Evolutionary conservation across 2,888 invertebrate species (phyloP), one percentile per base, ranked within the genome.

Genomic region (Patella depressa): DNA sequence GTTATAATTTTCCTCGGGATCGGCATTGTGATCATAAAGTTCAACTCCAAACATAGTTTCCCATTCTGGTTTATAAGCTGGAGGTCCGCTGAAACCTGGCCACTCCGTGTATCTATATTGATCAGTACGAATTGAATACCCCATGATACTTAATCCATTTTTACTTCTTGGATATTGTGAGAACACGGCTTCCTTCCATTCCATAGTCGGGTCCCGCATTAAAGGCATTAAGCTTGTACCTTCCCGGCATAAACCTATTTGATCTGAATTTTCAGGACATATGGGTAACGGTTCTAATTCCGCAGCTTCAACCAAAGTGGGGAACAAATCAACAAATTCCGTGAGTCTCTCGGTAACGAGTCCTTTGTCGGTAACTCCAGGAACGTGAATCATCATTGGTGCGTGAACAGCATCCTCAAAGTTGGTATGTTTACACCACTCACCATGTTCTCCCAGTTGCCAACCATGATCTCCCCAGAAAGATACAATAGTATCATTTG

Each of bases 401-500:
- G 84, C 83, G 72, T 85, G 86, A 15, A 85, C 83, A n/a, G 86
- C 85, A 7, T 85, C 80, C 71, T 88, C 88, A 77, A 85, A 87
- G 78, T 87, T 86, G 11, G 86, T 86, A 69, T 83, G 82, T 74
- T 88, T 88, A 57, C 80, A 80, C 86, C 87, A 87, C 74, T 84
- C 83, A 11, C 82, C 85, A 70, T 85, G 85, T 79, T 87, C 87
- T 5, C 87, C 87, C 4, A 87, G 83, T 65, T 86, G 85, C 83
- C 85, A 87, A 11, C 87, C 87, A 73, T 86, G 85, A 72, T 87
- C 87, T 0, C 85, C 86, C 71, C 74, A 80, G 77, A 87, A 84
- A 11, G 84, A 83, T 11, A 86, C 75, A 19, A 86, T 83, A 2
- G 86, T 85, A 71, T 84, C 74, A 29, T 84, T 79, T 29, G 71